A percentile compares a stretch with the other conserved stretches of the same genome.
phyloP scores from a whole-genome alignment of 1,140 invertebrate species.

The Drosophila mojavensis region DNA sequence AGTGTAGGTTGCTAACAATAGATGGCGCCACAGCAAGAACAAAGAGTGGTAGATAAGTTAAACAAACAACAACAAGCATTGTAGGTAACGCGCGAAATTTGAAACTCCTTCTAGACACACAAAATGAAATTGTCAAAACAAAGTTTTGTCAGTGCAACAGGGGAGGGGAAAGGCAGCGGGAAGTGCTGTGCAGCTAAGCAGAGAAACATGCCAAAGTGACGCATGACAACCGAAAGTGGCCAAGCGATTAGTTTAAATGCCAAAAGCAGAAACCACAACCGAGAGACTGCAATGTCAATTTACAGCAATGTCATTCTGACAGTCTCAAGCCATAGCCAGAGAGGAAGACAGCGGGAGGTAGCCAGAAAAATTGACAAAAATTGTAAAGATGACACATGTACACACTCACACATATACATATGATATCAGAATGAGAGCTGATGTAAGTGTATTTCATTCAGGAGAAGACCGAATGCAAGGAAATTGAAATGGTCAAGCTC shows the following conservation, averaged over 20 bases:
- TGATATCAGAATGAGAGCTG: constrained; percentile 5
- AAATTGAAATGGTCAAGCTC: constrained; percentile 4
- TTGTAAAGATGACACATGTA: constrained; percentile 1
- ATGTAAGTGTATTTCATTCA: constrained; percentile 23
- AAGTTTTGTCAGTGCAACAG: constrained; percentile 37
- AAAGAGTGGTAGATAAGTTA: not conserved
- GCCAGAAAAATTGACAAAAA: constrained; percentile 17
- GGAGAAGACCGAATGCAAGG: not conserved
- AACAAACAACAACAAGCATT: constrained; percentile 23
- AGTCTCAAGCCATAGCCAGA: constrained; percentile 1
- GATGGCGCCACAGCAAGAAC: constrained; percentile 47
- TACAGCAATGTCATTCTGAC: constrained; percentile 32
- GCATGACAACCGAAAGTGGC: constrained; percentile 45
- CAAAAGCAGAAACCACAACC: constrained; percentile 36
- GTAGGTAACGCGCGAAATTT: constrained; percentile 28
- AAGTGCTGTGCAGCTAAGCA: constrained; percentile 11
- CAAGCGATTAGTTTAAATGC: constrained; percentile 54
- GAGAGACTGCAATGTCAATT: constrained; percentile 41
- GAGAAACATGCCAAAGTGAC: constrained; percentile 46
- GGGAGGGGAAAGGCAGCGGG: no score
- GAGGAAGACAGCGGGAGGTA: not conserved
- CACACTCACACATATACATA: not conserved
- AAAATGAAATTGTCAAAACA: constrained; percentile 30
- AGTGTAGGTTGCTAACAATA: constrained; percentile 39
- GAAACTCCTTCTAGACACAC: constrained; percentile 27